phyloP scores from a whole-genome alignment of 2,113 vertebrate genomes.

The Pseudopodoces humilis region DNA sequence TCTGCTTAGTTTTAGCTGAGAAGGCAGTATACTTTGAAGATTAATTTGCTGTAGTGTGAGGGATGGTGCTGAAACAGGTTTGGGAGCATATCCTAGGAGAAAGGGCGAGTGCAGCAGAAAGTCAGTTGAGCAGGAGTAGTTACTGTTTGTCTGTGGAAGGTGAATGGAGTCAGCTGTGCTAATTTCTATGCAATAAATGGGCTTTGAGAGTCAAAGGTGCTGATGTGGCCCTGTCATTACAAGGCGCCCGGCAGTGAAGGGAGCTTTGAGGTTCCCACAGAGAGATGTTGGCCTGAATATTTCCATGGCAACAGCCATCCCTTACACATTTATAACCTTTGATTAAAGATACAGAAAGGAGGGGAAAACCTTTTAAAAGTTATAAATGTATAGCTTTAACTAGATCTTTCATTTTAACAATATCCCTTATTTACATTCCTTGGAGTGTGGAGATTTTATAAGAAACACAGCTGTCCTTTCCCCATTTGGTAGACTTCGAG shows the following conservation, averaged over 20 bases:
- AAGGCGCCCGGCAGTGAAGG: not conserved
- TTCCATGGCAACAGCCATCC: constrained; percentile 51
- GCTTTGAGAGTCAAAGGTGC: constrained; percentile 32
- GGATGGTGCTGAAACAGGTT: not conserved
- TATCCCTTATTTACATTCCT: not conserved
- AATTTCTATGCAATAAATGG: constrained; percentile 2
- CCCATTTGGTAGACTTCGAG: not conserved
- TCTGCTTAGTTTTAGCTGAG: not conserved
- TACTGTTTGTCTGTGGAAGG: not conserved
- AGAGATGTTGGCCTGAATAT: not conserved
- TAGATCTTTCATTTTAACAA: not conserved
- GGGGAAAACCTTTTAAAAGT: not conserved
- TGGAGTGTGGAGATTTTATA: not conserved
- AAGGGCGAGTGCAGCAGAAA: not conserved
- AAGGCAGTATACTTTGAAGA: not conserved
- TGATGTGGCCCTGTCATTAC: constrained; percentile 15
- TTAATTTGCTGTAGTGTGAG: not conserved
- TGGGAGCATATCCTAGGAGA: not conserved
- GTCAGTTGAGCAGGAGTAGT: not conserved
- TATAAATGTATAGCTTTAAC: not conserved
- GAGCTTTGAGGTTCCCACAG: constrained; percentile 33
- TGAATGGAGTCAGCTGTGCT: not conserved
- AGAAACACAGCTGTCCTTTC: not conserved
- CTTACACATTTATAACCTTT: constrained; percentile 14
- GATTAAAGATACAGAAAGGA: constrained; percentile 9